These are phyloP conservation scores for Oreochromis niloticus DNA, from an alignment of 2,113 vertebrate genomes.

Conservation along the genomic window DNA sequence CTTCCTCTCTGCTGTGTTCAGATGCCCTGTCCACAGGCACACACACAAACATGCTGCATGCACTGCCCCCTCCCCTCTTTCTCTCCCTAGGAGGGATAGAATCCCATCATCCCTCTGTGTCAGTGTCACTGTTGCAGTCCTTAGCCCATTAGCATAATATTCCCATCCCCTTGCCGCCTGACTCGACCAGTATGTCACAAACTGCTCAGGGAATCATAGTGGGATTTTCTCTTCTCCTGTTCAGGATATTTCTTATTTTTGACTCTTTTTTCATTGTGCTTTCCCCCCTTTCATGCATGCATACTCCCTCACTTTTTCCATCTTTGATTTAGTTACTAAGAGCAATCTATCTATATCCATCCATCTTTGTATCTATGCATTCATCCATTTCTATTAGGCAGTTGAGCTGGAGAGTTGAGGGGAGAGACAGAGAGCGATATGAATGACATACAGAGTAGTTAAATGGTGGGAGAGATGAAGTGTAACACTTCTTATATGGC, in stretches of 20 bases:
- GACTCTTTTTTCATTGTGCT: background rate
- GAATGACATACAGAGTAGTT: background rate
- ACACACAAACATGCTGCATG: background rate
- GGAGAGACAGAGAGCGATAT: background rate
- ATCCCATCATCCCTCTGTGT: slow-evolving; percentile 57
- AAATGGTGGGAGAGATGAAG: slow-evolving; percentile 7
- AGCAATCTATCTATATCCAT: background rate
- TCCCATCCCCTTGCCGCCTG: slow-evolving; percentile 54
- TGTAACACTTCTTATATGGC: slow-evolving; percentile 7
- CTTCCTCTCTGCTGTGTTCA: background rate
- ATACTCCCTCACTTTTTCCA: background rate
- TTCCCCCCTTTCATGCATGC: background rate
- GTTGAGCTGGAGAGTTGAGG: background rate
- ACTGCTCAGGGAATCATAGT: slow-evolving; percentile 29
- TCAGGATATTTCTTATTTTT: background rate
- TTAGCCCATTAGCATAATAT: slow-evolving; percentile 60
- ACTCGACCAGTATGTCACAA: slow-evolving; percentile 24
- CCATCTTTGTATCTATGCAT: background rate
- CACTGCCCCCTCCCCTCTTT: background rate
- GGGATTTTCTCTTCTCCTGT: background rate
- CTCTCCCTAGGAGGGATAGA: slow-evolving; percentile 27
- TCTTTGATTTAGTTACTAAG: background rate
- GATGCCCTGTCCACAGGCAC: background rate
- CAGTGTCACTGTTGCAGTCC: slow-evolving; percentile 20
- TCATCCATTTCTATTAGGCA: background rate